Evolutionary conservation across 1,140 invertebrate species (phyloP).

Genomic region (Drosophila bifasciata): DNA sequence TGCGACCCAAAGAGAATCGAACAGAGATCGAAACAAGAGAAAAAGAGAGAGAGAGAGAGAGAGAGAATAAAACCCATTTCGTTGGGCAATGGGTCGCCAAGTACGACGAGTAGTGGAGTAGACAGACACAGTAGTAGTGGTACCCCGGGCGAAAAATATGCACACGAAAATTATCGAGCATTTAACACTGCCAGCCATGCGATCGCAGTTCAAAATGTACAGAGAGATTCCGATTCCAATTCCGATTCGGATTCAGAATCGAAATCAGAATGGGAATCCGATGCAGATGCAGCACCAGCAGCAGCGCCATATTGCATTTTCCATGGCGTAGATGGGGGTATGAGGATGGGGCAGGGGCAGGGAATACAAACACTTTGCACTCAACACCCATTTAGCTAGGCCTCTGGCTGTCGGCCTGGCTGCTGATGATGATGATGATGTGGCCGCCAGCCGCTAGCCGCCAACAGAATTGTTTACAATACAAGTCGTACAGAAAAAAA

Average conservation of each 20-base stretch:
- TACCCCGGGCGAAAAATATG: slow-evolving; percentile 25
- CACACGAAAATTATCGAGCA: slow-evolving; percentile 70
- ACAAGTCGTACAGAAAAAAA: slow-evolving; percentile 29
- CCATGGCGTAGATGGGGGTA: slow-evolving; percentile 11
- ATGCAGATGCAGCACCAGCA: slow-evolving; percentile 21
- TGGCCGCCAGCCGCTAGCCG: slow-evolving; percentile 53
- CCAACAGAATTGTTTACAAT: slow-evolving; percentile 78
- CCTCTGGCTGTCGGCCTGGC: slow-evolving; percentile 23
- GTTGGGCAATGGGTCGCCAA: slow-evolving; percentile 17
- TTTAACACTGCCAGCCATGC: slow-evolving; percentile 64
- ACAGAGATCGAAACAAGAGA: not conserved
- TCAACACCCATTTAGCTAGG: slow-evolving; percentile 78
- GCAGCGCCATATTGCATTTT: slow-evolving; percentile 60
- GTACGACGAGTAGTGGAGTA: slow-evolving; percentile 3
- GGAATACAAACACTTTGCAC: slow-evolving; percentile 78
- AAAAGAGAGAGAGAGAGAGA: not conserved
- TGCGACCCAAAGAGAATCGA: slow-evolving; percentile 57
- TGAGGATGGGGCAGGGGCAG: not conserved
- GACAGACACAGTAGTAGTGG: slow-evolving; percentile 5
- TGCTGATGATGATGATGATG: slow-evolving; percentile 59
- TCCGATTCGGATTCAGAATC: slow-evolving; percentile 49
- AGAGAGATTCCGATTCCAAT: slow-evolving; percentile 59
- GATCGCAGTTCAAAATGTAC: slow-evolving; percentile 27
- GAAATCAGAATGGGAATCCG: slow-evolving; percentile 31
- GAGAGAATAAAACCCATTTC: slow-evolving; percentile 21